Conservation (phyloP, 2,113 vertebrate genomes). For the Sigmodon hispidus region DNA sequence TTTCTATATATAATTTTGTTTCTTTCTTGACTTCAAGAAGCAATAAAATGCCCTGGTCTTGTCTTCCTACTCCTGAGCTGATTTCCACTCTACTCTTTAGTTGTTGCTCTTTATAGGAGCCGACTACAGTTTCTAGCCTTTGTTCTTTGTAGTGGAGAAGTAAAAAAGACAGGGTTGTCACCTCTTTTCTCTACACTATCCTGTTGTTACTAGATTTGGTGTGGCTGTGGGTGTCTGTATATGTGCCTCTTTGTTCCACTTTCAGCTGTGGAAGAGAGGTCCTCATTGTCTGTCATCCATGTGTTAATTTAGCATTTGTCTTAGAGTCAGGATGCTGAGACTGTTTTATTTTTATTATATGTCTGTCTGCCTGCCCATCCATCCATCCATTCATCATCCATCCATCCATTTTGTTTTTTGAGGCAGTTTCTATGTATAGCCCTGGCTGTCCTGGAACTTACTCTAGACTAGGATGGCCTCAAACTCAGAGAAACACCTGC, state of each 20-base stretch:
- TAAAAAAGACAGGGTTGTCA: neutral
- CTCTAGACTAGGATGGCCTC: too few species aligned
- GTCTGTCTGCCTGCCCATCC: too few species aligned
- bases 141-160: neutral
- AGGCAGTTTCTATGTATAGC: neutral
- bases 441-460: neutral
- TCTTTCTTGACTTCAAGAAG: conserved; percentile 55
- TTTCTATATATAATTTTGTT: conserved; percentile 65
- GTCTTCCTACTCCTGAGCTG: conserved; percentile 16
- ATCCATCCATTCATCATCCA: too few species aligned
- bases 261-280: neutral
- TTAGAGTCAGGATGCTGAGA: neutral
- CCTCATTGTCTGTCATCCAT: neutral
- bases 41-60: conserved; percentile 57
- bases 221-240: neutral
- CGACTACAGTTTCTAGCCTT: neutral
- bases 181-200: neutral
- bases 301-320: neutral
- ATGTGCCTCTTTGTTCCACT: neutral
- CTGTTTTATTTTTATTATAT: conserved; percentile 1
- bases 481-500: neutral
- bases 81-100: conserved; percentile 46
- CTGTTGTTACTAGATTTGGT: neutral
- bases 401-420: neutral
- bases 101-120: neutral